Base-by-base conservation (phyloP, 2,113 vertebrate genomes). In the Narcine bancroftii region DNA sequence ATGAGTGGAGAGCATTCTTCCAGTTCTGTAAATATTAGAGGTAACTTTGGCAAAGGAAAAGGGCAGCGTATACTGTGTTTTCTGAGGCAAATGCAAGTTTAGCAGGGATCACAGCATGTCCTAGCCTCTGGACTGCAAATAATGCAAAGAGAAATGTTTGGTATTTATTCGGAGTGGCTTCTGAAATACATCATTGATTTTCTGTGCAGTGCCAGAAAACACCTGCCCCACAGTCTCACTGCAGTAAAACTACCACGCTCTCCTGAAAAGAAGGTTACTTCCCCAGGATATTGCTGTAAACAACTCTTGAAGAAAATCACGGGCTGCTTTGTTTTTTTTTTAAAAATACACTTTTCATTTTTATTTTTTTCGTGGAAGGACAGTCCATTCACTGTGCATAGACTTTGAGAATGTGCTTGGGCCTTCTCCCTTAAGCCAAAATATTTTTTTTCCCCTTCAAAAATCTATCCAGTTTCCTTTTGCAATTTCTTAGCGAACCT, bases 11-110 rank as follows among this genome's bases (percentile, higher is more conserved):
- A 69, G 21, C 87, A 66, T 66, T 89, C 60, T 89, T 89, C 87
- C 87, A 89, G 87, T 9, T 89, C 63, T 42, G 6, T 89, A 89
- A 66, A 45, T 63, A 66, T 69, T 10, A 45, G 36, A 66, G 42
- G 60, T 89, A 65, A 66, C 63, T 89, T 89, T 45, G 65, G 87
- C 87, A 91, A 91, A 45, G 42, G 89, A 89, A 89, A 89, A 36
- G 53, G 63, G 89, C 87, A 89, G 21, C 13, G 33, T 91, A 15
- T 69, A 45, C 45, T 66, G 11, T 66, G 39, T 63, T 47, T 47
- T 10, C 19, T 91, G 36, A 66, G 63, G 36, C 89, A 91, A 65
- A 91, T 69, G 63, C 66, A 91, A 69, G 19, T 91, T 47, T 45
- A 33, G 89, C 60, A 66, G 63, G 39, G 87, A 45, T 89, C 87